Percentiles rank a stretch among this genome's conserved stretches.
Evolutionary conservation across 1,140 invertebrate species (phyloP).

Genomic region (Lutraria rhynchaena): DNA sequence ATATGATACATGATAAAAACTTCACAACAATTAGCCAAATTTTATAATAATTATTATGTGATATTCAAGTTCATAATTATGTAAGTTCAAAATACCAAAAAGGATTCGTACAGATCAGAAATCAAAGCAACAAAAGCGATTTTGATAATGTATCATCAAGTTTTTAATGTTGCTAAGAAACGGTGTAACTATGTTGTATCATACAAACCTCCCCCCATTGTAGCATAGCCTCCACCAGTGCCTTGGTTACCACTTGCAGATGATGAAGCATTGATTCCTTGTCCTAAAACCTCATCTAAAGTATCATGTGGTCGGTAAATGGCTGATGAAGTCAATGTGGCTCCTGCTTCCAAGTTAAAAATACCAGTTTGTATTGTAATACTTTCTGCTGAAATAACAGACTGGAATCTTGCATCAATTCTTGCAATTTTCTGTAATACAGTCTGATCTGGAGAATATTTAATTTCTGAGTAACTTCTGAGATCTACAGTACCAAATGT

Average conservation of each 20-base stretch:
- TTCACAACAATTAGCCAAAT: no score
- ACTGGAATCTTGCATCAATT: conserved; percentile 68
- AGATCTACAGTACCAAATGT: conserved; percentile 72
- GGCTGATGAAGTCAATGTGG: conserved; percentile 68
- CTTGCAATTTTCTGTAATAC: conserved; percentile 65
- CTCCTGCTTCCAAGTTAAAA: conserved; percentile 72
- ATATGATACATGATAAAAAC: no score
- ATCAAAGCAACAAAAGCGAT: no score
- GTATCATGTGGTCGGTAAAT: conserved; percentile 66
- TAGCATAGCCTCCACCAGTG: conserved; percentile 72
- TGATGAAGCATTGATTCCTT: conserved; percentile 47
- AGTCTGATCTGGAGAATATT: conserved; percentile 67
- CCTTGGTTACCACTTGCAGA: conserved; percentile 9
- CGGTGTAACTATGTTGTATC: no score
- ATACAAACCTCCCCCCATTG: conserved; percentile 66
- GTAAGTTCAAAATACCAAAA: no score
- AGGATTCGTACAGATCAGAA: no score
- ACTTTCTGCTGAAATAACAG: conserved; percentile 72
- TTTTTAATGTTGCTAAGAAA: no score
- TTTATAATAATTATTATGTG: no score
- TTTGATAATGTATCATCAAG: no score
- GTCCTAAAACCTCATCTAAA: conserved; percentile 62
- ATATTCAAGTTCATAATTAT: no score
- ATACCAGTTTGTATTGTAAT: conserved; percentile 63
- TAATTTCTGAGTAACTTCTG: conserved; percentile 65